phyloP scores from a whole-genome alignment of 2,113 vertebrate species.

The Loxodonta africana region DNA sequence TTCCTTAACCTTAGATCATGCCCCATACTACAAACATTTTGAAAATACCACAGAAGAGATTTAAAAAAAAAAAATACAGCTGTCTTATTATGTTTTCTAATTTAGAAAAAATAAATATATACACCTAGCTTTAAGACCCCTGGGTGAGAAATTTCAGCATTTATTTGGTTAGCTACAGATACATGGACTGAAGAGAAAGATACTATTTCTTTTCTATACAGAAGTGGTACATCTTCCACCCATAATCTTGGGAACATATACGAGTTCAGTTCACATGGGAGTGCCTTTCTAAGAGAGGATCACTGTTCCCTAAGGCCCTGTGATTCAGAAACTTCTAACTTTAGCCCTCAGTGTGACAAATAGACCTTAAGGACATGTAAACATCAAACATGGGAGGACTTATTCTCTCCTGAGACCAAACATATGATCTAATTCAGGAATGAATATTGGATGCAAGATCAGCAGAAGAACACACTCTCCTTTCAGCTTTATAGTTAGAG shows the following conservation, averaged over 20 bases:
- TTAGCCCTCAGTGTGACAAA: neutral
- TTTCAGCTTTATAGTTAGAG: neutral
- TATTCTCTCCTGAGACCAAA: neutral
- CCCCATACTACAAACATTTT: neutral
- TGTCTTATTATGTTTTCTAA: neutral
- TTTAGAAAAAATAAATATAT: neutral
- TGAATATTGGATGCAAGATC: neutral
- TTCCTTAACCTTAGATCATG: neutral
- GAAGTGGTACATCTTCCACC: neutral
- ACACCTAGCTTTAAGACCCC: neutral
- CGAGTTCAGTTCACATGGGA: neutral
- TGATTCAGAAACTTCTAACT: neutral
- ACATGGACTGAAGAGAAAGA: neutral
- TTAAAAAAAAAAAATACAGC: neutral
- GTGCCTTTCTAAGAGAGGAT: neutral
- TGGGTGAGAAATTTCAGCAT: neutral
- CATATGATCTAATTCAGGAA: neutral
- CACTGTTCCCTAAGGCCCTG: neutral
- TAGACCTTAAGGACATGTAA: neutral
- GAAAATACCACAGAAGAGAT: neutral
- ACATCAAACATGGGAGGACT: neutral
- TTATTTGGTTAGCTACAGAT: neutral
- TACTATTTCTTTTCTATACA: neutral
- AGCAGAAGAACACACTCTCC: neutral
- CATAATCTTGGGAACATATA: neutral